Evolutionary conservation across 2,113 vertebrate genomes (phyloP).

Genomic region (Hemibagrus wyckioides): DNA sequence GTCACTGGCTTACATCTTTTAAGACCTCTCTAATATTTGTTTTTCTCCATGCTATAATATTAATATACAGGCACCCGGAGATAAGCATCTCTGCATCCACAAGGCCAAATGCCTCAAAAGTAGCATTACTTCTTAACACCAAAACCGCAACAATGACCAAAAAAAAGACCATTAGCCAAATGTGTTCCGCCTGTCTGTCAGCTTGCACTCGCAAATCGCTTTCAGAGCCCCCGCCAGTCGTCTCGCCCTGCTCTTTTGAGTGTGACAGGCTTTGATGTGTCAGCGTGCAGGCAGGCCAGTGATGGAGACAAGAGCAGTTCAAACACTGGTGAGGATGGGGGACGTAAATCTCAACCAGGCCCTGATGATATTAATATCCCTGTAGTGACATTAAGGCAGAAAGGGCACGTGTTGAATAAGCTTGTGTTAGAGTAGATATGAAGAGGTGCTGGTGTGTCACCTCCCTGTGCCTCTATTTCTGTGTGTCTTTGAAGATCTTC

Average conservation of each 20-base stretch:
- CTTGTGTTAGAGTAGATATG: slow-evolving; percentile 46
- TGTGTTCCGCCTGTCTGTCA: slow-evolving; percentile 60
- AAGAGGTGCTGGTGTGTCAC: slow-evolving; percentile 40
- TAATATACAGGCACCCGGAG: background rate
- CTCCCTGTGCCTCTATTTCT: slow-evolving; percentile 19
- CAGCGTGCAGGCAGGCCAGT: slow-evolving; percentile 41
- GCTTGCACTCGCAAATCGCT: slow-evolving; percentile 48
- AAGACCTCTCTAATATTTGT: background rate
- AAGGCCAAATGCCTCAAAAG: slow-evolving; percentile 37
- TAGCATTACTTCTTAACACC: slow-evolving; percentile 42
- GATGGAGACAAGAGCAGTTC: slow-evolving; percentile 54
- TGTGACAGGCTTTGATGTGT: slow-evolving; percentile 50
- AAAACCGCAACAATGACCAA: slow-evolving; percentile 43
- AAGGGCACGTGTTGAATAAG: slow-evolving; percentile 44
- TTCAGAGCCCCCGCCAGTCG: slow-evolving; percentile 43
- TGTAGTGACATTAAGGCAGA: slow-evolving; percentile 54
- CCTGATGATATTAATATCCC: slow-evolving; percentile 59
- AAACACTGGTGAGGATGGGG: slow-evolving; percentile 9
- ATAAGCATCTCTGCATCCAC: slow-evolving; percentile 37
- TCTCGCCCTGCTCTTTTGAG: slow-evolving; percentile 51
- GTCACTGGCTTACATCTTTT: background rate
- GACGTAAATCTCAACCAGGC: slow-evolving; percentile 31
- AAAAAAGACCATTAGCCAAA: slow-evolving; percentile 55
- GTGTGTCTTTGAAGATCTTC: slow-evolving; percentile 71
- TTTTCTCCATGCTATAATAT: background rate